phyloP scores from a whole-genome alignment of 2,113 vertebrate species.

The Psephotus haematonotus region DNA sequence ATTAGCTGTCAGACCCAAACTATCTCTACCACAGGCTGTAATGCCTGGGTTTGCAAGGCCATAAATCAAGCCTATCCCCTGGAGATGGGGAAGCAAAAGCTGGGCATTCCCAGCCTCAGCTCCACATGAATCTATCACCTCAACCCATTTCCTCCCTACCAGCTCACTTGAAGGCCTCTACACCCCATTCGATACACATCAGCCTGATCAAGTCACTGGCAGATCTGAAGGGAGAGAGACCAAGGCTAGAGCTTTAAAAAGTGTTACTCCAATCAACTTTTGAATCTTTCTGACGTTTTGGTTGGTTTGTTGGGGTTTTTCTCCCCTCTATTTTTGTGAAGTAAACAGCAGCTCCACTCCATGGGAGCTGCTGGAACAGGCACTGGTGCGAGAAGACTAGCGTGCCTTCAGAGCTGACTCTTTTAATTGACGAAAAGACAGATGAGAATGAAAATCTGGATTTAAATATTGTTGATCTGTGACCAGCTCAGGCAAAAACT shows the following conservation, averaged over 20 bases:
- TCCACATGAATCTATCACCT: neutral
- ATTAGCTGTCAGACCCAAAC: neutral
- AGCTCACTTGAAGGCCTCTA: neutral
- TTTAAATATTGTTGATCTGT: neutral
- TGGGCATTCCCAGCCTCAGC: neutral
- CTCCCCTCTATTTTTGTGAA: neutral
- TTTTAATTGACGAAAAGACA: neutral
- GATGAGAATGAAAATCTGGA: neutral
- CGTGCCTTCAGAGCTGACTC: accelerated
- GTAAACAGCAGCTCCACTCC: neutral
- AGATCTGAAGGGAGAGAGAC: neutral
- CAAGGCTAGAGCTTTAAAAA: neutral
- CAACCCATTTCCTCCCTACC: neutral
- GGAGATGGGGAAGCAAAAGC: neutral
- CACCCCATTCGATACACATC: accelerated
- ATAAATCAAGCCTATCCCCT: neutral
- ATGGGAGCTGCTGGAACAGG: neutral
- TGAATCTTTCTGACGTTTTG: neutral
- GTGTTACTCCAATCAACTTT: neutral
- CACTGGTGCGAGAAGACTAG: neutral
- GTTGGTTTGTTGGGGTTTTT: accelerated
- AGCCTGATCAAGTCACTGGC: neutral
- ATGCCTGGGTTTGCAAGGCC: neutral
- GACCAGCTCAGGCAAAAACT: neutral
- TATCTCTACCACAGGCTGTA: neutral